These are phyloP conservation scores for Ochropleura leucogaster DNA, from an alignment of 2,888 invertebrate species.

Conservation along the genomic window DNA sequence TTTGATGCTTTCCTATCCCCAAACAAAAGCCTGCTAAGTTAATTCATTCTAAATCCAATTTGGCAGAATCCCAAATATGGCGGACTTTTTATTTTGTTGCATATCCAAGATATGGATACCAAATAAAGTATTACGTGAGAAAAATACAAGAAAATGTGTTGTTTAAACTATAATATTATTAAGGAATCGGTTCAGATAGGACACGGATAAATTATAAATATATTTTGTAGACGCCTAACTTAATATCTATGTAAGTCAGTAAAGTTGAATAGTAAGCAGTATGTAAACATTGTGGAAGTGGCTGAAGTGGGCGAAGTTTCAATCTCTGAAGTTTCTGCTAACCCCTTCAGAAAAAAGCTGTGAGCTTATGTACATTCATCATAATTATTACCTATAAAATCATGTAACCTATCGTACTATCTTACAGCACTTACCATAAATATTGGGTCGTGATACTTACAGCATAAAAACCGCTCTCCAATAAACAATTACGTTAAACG, in stretches of 20 bases:
- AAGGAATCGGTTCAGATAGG: not conserved
- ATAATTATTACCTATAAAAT: not conserved
- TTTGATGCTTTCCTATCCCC: no score
- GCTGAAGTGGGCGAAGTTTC: not conserved
- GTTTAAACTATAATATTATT: not conserved
- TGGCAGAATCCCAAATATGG: no score
- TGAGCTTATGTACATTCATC: not conserved
- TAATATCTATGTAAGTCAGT: not conserved
- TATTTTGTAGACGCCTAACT: no score
- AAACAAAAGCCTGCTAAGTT: no score
- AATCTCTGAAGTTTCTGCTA: not conserved
- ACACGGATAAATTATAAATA: not conserved
- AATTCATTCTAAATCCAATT: no score
- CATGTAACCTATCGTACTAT: not conserved
- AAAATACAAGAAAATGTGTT: no score
- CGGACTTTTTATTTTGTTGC: no score
- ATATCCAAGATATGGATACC: no score
- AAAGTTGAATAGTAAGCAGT: not conserved
- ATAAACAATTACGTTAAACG: not conserved
- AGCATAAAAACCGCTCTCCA: not conserved
- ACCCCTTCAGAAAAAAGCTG: no score
- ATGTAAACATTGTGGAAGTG: not conserved
- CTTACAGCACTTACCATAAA: not conserved
- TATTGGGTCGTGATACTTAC: not conserved
- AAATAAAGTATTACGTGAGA: no score